phyloP scores from a whole-genome alignment of 2,113 vertebrate species.

The Raja brachyura region DNA sequence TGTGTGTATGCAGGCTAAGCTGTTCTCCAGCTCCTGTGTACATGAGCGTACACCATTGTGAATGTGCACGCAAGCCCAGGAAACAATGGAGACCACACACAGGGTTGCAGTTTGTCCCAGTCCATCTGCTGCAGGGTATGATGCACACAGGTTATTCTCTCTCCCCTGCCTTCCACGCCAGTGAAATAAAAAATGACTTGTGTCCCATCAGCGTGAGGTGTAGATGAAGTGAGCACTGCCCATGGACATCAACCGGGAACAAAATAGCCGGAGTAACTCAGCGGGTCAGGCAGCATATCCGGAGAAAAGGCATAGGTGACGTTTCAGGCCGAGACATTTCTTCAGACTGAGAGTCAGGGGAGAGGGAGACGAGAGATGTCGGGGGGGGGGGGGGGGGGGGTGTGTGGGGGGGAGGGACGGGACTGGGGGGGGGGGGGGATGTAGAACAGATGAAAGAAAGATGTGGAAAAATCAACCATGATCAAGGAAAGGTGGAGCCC shows the following conservation, averaged over 20 bases:
- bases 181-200: not conserved
- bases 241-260: not conserved
- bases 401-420: no score
- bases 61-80: conserved; percentile 13
- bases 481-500: no score
- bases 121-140: not conserved
- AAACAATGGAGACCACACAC: conserved; percentile 44
- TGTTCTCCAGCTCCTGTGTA: not conserved
- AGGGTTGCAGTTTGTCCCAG: conserved; percentile 39
- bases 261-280: no score
- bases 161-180: not conserved
- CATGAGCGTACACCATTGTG: not conserved
- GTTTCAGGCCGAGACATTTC: no score
- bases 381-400: no score
- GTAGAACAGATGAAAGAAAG: no score
- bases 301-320: no score
- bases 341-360: no score
- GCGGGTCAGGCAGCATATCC: no score
- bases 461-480: no score
- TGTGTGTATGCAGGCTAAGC: not conserved
- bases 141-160: not conserved
- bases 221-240: not conserved
- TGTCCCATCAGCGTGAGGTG: not conserved
- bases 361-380: no score
- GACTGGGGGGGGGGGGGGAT: no score